phyloP scores from a whole-genome alignment of 2,113 vertebrate species.

The Toxotes jaculatrix region DNA sequence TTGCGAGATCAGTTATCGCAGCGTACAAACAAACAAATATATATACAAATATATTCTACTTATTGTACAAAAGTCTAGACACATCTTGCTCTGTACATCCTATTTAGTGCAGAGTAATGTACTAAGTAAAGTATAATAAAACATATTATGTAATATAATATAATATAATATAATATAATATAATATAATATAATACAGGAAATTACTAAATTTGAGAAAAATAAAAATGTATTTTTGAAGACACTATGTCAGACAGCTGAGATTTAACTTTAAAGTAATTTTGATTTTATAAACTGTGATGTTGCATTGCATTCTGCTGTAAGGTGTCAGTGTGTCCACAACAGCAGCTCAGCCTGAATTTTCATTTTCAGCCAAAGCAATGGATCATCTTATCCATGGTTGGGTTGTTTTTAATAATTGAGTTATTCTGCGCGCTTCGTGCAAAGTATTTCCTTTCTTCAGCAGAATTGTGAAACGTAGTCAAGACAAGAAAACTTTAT shows the following conservation, averaged over 20 bases:
- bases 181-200: neutral
- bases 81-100: neutral
- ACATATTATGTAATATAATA: neutral
- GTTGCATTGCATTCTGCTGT: no score
- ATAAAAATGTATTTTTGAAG: no score
- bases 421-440: neutral
- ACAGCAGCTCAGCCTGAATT: no score
- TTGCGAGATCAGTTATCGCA: neutral
- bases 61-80: neutral
- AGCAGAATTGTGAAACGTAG: neutral
- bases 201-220: neutral
- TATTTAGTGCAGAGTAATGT: neutral
- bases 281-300: no score
- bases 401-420: neutral
- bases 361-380: no score
- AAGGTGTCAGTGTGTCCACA: no score
- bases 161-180: neutral
- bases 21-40: no score
- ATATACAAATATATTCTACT: neutral
- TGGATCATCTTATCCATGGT: no score
- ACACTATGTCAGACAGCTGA: no score
- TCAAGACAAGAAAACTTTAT: neutral
- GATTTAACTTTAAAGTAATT: no score
- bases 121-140: no score
- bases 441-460: neutral